Percentiles rank a stretch among this genome's conserved stretches.
phyloP scores from a whole-genome alignment of 2,797 vertebrate genomes.

The Falco biarmicus region DNA sequence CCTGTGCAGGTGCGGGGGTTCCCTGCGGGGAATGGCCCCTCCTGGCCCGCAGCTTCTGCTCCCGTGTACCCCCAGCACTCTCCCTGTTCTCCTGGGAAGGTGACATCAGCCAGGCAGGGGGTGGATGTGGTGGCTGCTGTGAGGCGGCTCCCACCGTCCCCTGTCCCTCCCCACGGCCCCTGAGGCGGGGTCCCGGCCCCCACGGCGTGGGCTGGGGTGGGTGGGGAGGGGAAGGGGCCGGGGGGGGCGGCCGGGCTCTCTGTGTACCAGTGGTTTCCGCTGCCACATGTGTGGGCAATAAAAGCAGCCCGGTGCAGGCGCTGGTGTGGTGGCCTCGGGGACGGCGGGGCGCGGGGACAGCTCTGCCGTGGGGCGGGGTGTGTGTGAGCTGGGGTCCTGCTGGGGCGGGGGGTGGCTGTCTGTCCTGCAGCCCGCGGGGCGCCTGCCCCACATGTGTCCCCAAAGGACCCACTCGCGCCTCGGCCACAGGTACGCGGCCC shows the following conservation, averaged over 20 bases:
- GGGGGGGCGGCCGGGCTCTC: neutral
- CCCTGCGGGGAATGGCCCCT: neutral
- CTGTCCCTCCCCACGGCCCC: neutral
- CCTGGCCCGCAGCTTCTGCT: rapidly evolving
- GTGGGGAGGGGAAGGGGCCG: neutral
- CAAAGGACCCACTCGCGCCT: no score
- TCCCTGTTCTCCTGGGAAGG: neutral
- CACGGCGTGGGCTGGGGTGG: no score
- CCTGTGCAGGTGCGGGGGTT: rapidly evolving
- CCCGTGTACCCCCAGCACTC: neutral
- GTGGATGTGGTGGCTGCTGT: neutral
- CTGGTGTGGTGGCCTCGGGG: neutral
- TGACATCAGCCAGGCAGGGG: neutral
- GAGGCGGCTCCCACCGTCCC: neutral
- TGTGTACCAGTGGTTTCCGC: neutral
- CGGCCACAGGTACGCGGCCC: no score
- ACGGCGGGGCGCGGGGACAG: neutral
- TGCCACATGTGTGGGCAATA: neutral
- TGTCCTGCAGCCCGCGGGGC: neutral
- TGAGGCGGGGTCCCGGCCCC: no score
- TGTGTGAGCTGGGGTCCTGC: no score
- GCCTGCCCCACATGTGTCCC: neutral
- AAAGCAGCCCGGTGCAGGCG: neutral
- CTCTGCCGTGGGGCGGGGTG: no score
- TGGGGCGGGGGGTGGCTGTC: neutral